A percentile compares a stretch with the other conserved stretches of the same genome.
Conservation (phyloP, 2,797 vertebrate genomes). For the Linurgus olivaceus region DNA sequence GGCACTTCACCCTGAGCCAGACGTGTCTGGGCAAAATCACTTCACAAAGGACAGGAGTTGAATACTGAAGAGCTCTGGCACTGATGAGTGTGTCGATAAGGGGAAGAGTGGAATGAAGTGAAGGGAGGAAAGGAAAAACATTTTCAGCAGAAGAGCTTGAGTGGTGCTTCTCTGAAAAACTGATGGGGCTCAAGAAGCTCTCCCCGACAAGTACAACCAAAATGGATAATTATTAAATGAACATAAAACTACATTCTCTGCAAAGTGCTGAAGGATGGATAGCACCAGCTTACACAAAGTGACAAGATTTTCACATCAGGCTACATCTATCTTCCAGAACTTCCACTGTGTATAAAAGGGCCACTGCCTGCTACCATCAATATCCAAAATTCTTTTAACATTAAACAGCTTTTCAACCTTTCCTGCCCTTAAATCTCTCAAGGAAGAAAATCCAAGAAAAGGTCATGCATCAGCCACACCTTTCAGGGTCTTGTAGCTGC, state of each 20-base stretch:
- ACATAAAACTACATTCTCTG: constrained; percentile 78
- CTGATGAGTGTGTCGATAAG: constrained; percentile 84
- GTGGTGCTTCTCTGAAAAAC: constrained; percentile 86
- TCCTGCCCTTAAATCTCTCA: constrained; percentile 65
- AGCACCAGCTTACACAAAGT: constrained; percentile 66
- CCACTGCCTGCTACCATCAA: constrained; percentile 66
- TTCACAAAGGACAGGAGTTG: constrained; percentile 97
- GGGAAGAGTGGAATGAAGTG: constrained; percentile 83
- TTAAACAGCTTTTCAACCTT: constrained; percentile 58
- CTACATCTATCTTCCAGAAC: constrained; percentile 59
- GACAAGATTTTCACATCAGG: constrained; percentile 71
- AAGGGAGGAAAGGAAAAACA: constrained; percentile 82
- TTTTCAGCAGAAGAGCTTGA: constrained; percentile 83
- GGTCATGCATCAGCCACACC: constrained; percentile 66
- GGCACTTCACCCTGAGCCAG: constrained; percentile 99
- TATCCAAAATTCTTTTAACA: constrained; percentile 72
- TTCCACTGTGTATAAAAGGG: constrained; percentile 58
- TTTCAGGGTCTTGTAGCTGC: constrained; percentile 55
- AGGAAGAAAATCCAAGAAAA: constrained; percentile 68
- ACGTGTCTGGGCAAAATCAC: constrained; percentile 99
- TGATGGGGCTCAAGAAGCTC: constrained; percentile 87
- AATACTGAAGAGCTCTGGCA: constrained; percentile 95
- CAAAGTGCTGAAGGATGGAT: constrained; percentile 73
- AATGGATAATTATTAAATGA: constrained; percentile 85
- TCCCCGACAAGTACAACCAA: constrained; percentile 81